A percentile compares a stretch with the other conserved stretches of the same genome.
Evolutionary conservation across 1,140 invertebrate species (phyloP).

Genomic region (Drosophila azteca): DNA sequence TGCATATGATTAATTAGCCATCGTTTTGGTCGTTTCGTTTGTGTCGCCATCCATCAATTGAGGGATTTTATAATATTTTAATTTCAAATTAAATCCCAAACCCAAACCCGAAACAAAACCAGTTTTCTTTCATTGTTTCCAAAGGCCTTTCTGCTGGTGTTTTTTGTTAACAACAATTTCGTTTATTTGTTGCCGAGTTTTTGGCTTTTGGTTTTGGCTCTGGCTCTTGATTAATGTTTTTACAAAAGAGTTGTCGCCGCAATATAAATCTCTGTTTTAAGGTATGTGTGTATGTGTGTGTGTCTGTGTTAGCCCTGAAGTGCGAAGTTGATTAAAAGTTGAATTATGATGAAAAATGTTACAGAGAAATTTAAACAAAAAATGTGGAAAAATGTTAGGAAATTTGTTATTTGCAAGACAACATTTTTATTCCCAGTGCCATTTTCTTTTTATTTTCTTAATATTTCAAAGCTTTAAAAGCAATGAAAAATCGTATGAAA

Average conservation of each 20-base stretch:
- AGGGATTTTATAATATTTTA: conserved; percentile 59
- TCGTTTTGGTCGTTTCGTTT: conserved; percentile 19
- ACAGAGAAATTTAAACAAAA: conserved; percentile 1
- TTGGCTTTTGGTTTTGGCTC: conserved; percentile 37
- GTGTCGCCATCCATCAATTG: conserved; percentile 70
- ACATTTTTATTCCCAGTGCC: too few relatives aligned
- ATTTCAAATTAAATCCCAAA: conserved; percentile 68
- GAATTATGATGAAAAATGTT: too few relatives aligned
- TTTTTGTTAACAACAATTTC: conserved; percentile 58
- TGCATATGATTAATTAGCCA: conserved; percentile 79
- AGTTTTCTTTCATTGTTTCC: conserved; percentile 59
- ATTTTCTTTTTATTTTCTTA: too few relatives aligned
- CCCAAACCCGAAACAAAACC: conserved; percentile 45
- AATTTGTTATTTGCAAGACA: too few relatives aligned
- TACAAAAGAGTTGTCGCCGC: conserved; percentile 73
- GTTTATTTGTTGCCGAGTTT: conserved; percentile 45
- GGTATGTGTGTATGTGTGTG: too few relatives aligned
- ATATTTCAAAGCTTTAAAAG: too few relatives aligned
- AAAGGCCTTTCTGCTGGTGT: conserved; percentile 8
- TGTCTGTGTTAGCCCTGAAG: conserved; percentile 32
- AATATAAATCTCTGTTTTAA: conserved; percentile 61
- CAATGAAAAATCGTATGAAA: not conserved
- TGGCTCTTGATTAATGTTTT: conserved; percentile 64
- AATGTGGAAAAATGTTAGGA: not conserved
- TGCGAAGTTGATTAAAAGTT: conserved; percentile 64